A percentile compares a stretch with the other conserved stretches of the same genome.
These are phyloP conservation scores for Lamellibrachia luymesi DNA, from an alignment of 1,140 invertebrate genomes.

Conservation along the genomic window DNA sequence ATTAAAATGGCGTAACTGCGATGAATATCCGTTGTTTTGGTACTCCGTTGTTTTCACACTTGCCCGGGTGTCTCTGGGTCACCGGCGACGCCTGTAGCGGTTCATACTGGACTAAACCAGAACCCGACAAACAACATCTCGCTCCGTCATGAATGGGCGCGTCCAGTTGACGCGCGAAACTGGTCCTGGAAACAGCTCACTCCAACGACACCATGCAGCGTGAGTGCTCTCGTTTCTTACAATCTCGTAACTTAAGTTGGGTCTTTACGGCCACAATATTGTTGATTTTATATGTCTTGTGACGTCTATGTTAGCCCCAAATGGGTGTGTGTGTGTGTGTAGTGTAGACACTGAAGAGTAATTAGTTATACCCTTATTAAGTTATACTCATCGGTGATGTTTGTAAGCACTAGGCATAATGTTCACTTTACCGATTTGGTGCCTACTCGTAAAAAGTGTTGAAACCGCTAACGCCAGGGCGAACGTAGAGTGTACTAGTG, in stretches of 20 bases:
- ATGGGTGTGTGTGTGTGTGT: too few species aligned
- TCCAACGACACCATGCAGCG: not conserved
- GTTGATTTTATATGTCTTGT: not conserved
- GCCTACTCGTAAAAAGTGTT: too few species aligned
- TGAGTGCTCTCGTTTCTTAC: not conserved
- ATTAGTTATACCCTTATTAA: too few species aligned
- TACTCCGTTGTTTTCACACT: not conserved
- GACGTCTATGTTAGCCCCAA: too few species aligned
- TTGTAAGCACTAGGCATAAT: too few species aligned
- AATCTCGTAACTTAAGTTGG: not conserved
- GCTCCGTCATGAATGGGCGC: not conserved
- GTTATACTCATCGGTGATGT: too few species aligned
- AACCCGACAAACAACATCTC: not conserved
- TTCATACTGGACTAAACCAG: not conserved
- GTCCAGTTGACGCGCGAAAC: not conserved
- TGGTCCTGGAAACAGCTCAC: not conserved
- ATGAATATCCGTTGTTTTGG: not conserved
- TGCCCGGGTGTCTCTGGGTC: not conserved
- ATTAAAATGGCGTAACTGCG: not conserved
- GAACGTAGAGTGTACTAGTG: too few species aligned
- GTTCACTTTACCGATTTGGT: too few species aligned
- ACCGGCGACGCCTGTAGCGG: not conserved
- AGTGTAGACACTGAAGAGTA: too few species aligned
- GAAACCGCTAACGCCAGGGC: too few species aligned
- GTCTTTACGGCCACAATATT: not conserved